A percentile compares a stretch with the other conserved stretches of the same genome.
phyloP scores from a whole-genome alignment of 2,113 vertebrate genomes.

The Gila orcuttii region DNA sequence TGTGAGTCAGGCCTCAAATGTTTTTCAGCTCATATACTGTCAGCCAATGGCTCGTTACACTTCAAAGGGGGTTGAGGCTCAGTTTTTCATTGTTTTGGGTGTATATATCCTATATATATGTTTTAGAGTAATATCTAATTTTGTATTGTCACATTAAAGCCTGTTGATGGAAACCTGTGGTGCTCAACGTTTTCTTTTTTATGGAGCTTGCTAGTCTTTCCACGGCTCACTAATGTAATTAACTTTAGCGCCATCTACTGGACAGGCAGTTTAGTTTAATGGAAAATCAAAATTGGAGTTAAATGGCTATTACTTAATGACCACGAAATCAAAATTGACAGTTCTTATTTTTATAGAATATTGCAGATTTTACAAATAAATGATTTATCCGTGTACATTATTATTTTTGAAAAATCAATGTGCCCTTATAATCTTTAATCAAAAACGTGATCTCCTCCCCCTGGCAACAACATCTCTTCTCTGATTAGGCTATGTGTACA shows the following conservation, averaged over 20 bases:
- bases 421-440: not conserved
- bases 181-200: not conserved
- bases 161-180: not conserved
- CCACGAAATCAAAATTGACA: not conserved
- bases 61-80: not conserved
- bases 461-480: not conserved
- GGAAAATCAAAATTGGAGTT: not conserved
- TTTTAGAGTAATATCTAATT: not conserved
- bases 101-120: not conserved
- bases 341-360: not conserved
- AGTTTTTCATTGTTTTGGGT: not conserved
- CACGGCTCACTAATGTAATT: not conserved
- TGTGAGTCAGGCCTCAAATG: constrained; percentile 13
- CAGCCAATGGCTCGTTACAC: not conserved
- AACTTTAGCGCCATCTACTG: constrained; percentile 28
- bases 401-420: not conserved
- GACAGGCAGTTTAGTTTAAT: not conserved
- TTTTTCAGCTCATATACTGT: not conserved
- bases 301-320: not conserved
- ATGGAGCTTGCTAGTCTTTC: not conserved
- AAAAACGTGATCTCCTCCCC: not conserved
- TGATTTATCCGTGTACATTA: not conserved
- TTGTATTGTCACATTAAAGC: not conserved
- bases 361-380: not conserved
- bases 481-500: not conserved